Percentiles rank a stretch among this genome's conserved stretches.
Evolutionary conservation across 2,888 invertebrate species (phyloP).

Genomic region (Drosophila kanekoi): DNA sequence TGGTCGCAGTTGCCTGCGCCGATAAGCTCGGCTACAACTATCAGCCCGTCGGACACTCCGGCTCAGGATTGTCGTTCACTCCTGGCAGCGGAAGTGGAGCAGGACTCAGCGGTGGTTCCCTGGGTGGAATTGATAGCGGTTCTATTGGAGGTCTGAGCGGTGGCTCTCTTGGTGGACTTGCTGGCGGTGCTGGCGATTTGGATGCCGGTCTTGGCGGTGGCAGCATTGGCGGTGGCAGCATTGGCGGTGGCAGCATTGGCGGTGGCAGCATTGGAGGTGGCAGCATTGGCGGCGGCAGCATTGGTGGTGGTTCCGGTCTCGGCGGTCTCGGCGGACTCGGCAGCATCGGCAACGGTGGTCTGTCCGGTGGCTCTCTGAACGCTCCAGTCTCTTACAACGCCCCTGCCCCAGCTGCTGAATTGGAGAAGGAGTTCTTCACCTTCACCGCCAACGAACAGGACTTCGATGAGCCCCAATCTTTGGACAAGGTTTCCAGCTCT

Average conservation of each 20-base stretch:
- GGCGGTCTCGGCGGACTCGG: slow-evolving; percentile 4
- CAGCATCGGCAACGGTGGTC: slow-evolving; percentile 22
- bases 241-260: slow-evolving; percentile 33
- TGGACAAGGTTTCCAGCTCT: slow-evolving; percentile 59
- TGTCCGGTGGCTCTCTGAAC: slow-evolving; percentile 34
- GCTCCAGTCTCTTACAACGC: slow-evolving; percentile 63
- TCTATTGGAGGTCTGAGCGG: slow-evolving; percentile 8
- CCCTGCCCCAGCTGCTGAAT: slow-evolving; percentile 64
- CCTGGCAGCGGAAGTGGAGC: slow-evolving; percentile 59
- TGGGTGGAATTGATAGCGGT: slow-evolving; percentile 11
- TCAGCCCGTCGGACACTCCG: slow-evolving; percentile 74
- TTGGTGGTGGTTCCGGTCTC: slow-evolving; percentile 15
- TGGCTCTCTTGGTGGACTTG: slow-evolving; percentile 1
- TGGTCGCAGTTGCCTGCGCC: slow-evolving; percentile 76
- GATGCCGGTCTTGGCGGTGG: slow-evolving; percentile 27
- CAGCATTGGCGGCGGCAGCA: no score
- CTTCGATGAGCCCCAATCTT: slow-evolving; percentile 62
- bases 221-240: slow-evolving; percentile 14
- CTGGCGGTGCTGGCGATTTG: slow-evolving; percentile 10
- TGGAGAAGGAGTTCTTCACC: slow-evolving; percentile 75
- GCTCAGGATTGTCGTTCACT: slow-evolving; percentile 69
- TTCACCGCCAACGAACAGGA: slow-evolving; percentile 74
- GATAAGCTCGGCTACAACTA: slow-evolving; percentile 82
- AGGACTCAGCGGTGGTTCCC: slow-evolving; percentile 20
- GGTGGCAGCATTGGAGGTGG: slow-evolving; percentile 8